phyloP scores from a whole-genome alignment of 2,113 vertebrate species.

The Neofelis nebulosa region DNA sequence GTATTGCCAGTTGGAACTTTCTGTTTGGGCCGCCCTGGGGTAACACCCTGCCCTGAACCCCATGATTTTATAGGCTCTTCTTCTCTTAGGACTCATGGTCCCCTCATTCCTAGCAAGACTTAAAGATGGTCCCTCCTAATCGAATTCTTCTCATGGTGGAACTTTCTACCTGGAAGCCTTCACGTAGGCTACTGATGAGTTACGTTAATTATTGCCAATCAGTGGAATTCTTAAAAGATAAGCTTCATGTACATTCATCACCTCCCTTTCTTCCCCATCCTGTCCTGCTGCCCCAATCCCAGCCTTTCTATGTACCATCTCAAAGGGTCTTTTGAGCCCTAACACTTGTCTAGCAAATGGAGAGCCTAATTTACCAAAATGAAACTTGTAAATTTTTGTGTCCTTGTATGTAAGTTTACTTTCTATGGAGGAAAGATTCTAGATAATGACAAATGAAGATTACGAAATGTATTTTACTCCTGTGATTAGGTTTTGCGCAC shows the following conservation, averaged over 20 bases:
- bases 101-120: constrained; percentile 64
- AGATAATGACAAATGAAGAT: constrained; percentile 71
- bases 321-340: constrained; percentile 56
- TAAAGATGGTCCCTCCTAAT: constrained; percentile 59
- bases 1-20: constrained; percentile 84
- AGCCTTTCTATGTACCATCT: constrained; percentile 66
- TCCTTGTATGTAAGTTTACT: constrained; percentile 78
- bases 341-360: constrained; percentile 68
- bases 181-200: constrained; percentile 38
- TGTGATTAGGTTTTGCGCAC: constrained; percentile 78
- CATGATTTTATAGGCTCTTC: constrained; percentile 25
- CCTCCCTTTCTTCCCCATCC: neutral
- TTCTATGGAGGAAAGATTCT: constrained; percentile 69
- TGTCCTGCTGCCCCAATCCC: neutral
- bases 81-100: constrained; percentile 2
- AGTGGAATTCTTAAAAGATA: constrained; percentile 63
- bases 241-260: constrained; percentile 56
- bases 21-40: constrained; percentile 74
- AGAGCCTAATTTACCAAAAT: constrained; percentile 75
- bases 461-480: constrained; percentile 58
- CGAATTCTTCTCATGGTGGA: constrained; percentile 59
- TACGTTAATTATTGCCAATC: constrained; percentile 76
- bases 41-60: constrained; percentile 8
- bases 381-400: constrained; percentile 80
- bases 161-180: constrained; percentile 54